phyloP scores from a whole-genome alignment of 1,140 invertebrate genomes.

The Aethina tumida region DNA sequence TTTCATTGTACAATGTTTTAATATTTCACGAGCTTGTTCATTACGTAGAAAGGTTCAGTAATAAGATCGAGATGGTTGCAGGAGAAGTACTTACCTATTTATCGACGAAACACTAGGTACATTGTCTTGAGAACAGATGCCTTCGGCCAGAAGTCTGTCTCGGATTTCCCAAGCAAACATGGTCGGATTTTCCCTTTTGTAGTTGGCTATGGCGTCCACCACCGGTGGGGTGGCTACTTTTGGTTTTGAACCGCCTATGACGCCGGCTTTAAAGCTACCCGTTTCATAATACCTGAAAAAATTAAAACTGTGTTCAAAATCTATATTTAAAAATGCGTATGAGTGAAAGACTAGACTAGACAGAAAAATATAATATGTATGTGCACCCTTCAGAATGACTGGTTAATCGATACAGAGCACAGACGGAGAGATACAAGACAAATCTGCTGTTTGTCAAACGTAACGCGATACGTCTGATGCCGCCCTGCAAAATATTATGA shows the following conservation, averaged over 20 bases:
- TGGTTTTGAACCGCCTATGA: constrained; percentile 98
- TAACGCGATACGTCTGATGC: too few relatives aligned
- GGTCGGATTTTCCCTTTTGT: constrained; percentile 97
- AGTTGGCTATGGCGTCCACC: constrained; percentile 95
- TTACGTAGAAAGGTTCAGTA: too few relatives aligned
- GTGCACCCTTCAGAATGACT: too few relatives aligned
- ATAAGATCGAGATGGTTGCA: constrained; percentile 1
- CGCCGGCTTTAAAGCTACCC: constrained; percentile 96
- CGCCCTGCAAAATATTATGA: too few relatives aligned
- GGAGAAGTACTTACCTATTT: constrained; percentile 72
- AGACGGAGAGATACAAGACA: too few relatives aligned
- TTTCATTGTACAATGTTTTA: too few relatives aligned
- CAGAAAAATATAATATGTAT: too few relatives aligned
- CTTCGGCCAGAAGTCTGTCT: constrained; percentile 90
- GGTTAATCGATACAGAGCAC: too few relatives aligned
- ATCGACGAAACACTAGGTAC: constrained; percentile 98
- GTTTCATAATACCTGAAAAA: constrained; percentile 90
- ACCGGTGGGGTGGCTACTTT: constrained; percentile 98
- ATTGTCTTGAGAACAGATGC: constrained; percentile 96
- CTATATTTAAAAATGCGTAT: too few relatives aligned
- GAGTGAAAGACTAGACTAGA: background rate
- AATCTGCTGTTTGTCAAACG: too few relatives aligned
- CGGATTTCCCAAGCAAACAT: constrained; percentile 99
- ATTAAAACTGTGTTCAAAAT: too few relatives aligned
- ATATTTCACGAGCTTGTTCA: too few relatives aligned